Evolutionary conservation across 1,140 invertebrate species (phyloP).

Genomic region (Cotesia chilonis): DNA sequence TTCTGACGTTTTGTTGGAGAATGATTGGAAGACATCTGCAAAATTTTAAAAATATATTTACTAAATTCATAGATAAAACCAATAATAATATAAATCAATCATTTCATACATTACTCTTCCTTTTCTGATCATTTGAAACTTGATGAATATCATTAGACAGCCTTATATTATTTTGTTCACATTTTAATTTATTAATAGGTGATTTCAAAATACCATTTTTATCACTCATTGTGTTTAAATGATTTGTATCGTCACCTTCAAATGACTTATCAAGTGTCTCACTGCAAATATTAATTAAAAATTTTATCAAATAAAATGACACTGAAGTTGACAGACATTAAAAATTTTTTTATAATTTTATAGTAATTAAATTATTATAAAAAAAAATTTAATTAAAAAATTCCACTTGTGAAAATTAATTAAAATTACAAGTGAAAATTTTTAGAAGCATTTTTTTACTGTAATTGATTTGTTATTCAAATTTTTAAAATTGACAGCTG

Average conservation of each 20-base stretch:
- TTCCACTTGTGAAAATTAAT: too few relatives aligned
- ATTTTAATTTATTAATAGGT: slow-evolving; percentile 25
- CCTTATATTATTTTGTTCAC: slow-evolving; percentile 40
- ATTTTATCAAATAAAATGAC: not conserved
- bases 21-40: slow-evolving; percentile 33
- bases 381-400: too few relatives aligned
- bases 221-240: slow-evolving; percentile 14
- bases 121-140: slow-evolving; percentile 40
- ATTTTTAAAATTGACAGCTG: too few relatives aligned
- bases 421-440: too few relatives aligned
- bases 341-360: too few relatives aligned
- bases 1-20: slow-evolving; percentile 48
- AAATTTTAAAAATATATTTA: slow-evolving; percentile 18
- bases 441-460: too few relatives aligned
- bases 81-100: slow-evolving; percentile 13
- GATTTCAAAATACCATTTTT: slow-evolving; percentile 32
- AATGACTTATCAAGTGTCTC: not conserved
- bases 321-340: too few relatives aligned
- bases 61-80: not conserved
- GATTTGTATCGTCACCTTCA: slow-evolving; percentile 8
- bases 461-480: too few relatives aligned
- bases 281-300: slow-evolving; percentile 2
- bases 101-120: slow-evolving; percentile 39
- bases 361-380: too few relatives aligned
- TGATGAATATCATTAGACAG: slow-evolving; percentile 28